Conservation (phyloP, 2,113 vertebrate species). For the Elanoides forficatus region DNA sequence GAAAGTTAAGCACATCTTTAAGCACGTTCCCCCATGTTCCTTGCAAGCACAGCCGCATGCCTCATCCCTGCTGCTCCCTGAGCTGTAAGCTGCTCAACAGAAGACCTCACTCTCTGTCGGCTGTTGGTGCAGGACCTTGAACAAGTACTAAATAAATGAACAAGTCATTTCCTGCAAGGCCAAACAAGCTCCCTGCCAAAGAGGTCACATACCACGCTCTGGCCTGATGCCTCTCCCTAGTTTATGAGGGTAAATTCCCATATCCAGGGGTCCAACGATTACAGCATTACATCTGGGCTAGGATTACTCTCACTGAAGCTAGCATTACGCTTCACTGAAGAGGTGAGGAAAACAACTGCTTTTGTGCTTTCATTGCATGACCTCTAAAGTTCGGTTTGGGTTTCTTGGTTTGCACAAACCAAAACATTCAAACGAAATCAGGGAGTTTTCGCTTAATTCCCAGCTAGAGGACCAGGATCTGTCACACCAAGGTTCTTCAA, state of each 20-base stretch:
- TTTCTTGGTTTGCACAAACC: neutral
- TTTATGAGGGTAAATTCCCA: constrained; percentile 60
- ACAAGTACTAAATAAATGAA: constrained; percentile 19
- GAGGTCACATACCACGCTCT: constrained; percentile 53
- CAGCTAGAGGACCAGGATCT: neutral
- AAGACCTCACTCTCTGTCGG: neutral
- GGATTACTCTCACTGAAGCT: constrained; percentile 1
- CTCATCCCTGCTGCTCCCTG: neutral
- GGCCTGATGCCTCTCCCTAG: constrained; percentile 52
- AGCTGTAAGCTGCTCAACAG: neutral
- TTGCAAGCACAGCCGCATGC: accelerated
- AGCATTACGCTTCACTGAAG: neutral
- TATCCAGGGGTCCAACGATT: constrained; percentile 25
- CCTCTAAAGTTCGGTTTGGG: constrained; percentile 30
- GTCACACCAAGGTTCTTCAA: neutral
- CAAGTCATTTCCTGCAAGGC: constrained; percentile 55
- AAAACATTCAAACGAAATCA: neutral
- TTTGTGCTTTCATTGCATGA: constrained; percentile 14
- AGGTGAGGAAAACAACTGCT: constrained; percentile 45
- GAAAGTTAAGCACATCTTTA: neutral
- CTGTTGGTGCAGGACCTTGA: constrained; percentile 27
- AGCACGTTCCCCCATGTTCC: accelerated
- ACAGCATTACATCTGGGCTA: constrained; percentile 39
- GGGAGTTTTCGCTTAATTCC: neutral
- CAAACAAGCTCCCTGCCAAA: constrained; percentile 58